Evolutionary conservation across 23 tunicate species (phyloP).

Genomic region (Clavelina lepadiformis): DNA sequence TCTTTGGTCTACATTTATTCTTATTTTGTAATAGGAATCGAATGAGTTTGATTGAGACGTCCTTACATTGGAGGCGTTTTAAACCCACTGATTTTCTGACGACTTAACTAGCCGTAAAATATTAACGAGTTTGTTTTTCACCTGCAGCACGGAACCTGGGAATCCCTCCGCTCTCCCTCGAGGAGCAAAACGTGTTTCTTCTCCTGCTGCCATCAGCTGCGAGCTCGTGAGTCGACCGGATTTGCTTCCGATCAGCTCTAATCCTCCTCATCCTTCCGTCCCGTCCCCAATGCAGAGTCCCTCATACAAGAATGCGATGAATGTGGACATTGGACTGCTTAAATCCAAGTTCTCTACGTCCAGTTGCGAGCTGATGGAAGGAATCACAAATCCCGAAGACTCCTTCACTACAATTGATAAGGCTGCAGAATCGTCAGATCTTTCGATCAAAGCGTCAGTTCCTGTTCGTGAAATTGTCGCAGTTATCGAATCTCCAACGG

Average conservation of each 20-base stretch:
- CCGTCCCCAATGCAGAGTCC: conserved; percentile 10
- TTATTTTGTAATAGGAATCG: too few species aligned
- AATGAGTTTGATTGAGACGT: too few species aligned
- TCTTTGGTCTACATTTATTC: too few species aligned
- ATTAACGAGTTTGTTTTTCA: too few species aligned
- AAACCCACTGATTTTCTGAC: neutral
- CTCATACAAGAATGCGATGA: conserved; percentile 23
- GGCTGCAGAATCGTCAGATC: neutral
- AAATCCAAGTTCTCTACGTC: conserved; percentile 21
- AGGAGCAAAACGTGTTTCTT: conserved; percentile 13
- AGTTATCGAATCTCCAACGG: conserved; percentile 38
- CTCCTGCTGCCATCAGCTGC: conserved; percentile 17
- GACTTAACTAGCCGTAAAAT: neutral
- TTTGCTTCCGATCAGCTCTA: neutral
- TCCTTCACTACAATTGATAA: neutral
- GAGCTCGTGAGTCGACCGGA: conserved; percentile 4
- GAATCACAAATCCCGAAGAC: neutral
- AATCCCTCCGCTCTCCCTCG: neutral
- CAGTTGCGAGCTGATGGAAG: neutral
- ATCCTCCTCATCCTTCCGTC: neutral
- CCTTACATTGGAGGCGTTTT: too few species aligned
- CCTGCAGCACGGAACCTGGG: neutral
- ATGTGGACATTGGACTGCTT: conserved; percentile 14
- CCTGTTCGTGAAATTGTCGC: conserved; percentile 50
- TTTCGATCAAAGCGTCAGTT: conserved; percentile 6